These are phyloP conservation scores for Dreissena polymorpha DNA, from an alignment of 1,140 invertebrate genomes.

Conservation along the genomic window DNA sequence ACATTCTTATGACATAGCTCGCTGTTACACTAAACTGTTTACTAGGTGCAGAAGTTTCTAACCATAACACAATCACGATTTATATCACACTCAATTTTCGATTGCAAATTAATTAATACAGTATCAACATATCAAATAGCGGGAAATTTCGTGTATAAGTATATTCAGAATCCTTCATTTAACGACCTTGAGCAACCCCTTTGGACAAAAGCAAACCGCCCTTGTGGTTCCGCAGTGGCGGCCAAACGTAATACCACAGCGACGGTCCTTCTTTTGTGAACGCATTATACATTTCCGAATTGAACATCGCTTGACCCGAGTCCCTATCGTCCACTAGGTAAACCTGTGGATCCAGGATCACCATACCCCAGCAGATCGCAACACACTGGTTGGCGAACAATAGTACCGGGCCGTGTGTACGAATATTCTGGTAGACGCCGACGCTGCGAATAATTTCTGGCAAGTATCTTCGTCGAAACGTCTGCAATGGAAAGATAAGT, in stretches of 20 bases:
- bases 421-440: slow-evolving; percentile 22
- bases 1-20: no score
- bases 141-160: no score
- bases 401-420: slow-evolving; percentile 8
- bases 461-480: slow-evolving; percentile 28
- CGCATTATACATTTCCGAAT: slow-evolving; percentile 17
- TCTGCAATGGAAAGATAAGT: slow-evolving; percentile 4
- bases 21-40: no score
- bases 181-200: slow-evolving; percentile 33
- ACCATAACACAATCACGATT: no score
- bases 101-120: no score
- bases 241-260: slow-evolving; percentile 41
- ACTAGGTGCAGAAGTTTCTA: no score
- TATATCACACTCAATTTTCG: no score
- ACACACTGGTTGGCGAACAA: slow-evolving; percentile 36
- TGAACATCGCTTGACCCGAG: background rate
- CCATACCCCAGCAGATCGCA: slow-evolving; percentile 38
- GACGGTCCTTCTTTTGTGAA: slow-evolving; percentile 21
- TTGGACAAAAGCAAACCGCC: slow-evolving; percentile 20
- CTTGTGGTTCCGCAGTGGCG: slow-evolving; percentile 14
- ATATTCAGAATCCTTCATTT: background rate
- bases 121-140: no score
- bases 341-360: slow-evolving; percentile 20
- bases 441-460: slow-evolving; percentile 36
- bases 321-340: slow-evolving; percentile 34